Percentiles rank a stretch among this genome's conserved stretches.
Evolutionary conservation across 2,797 vertebrate species (phyloP).

Genomic region (Harpagifer antarcticus): DNA sequence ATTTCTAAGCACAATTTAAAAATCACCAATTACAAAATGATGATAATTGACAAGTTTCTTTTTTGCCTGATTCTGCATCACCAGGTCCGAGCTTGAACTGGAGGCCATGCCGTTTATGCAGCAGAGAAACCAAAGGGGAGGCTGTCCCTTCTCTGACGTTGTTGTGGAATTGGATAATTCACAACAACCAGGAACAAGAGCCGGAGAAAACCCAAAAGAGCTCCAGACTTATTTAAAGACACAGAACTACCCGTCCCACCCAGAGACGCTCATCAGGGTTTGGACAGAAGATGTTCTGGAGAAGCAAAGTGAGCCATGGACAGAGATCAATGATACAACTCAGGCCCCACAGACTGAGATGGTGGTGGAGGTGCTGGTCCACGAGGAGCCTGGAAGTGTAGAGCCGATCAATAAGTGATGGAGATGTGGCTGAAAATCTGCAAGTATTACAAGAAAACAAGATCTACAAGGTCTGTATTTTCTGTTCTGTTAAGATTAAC

Average conservation of each 20-base stretch:
- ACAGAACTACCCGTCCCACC: not conserved
- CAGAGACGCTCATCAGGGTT: constrained; percentile 23
- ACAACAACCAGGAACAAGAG: constrained; percentile 7
- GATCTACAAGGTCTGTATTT: not conserved
- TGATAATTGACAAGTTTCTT: no score
- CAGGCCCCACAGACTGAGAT: constrained; percentile 46
- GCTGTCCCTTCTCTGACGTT: not conserved
- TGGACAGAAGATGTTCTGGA: constrained; percentile 39
- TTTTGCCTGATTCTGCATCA: not conserved
- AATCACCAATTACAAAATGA: not conserved
- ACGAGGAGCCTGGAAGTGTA: constrained; percentile 33
- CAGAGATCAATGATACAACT: constrained; percentile 25
- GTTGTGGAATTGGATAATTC: not conserved
- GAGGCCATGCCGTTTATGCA: constrained; percentile 34
- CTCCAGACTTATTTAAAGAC: not conserved
- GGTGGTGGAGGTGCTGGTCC: constrained; percentile 73
- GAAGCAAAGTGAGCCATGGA: constrained; percentile 15
- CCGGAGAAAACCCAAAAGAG: constrained; percentile 5
- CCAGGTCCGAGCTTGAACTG: constrained; percentile 54
- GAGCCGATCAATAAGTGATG: not conserved
- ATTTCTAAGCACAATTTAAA: not conserved
- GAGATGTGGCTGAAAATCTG: not conserved
- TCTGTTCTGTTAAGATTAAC: not conserved
- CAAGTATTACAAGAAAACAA: not conserved
- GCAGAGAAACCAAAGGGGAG: constrained; percentile 8